Conservation (phyloP, 1,140 invertebrate species). For the Cryptotermes secundus region DNA sequence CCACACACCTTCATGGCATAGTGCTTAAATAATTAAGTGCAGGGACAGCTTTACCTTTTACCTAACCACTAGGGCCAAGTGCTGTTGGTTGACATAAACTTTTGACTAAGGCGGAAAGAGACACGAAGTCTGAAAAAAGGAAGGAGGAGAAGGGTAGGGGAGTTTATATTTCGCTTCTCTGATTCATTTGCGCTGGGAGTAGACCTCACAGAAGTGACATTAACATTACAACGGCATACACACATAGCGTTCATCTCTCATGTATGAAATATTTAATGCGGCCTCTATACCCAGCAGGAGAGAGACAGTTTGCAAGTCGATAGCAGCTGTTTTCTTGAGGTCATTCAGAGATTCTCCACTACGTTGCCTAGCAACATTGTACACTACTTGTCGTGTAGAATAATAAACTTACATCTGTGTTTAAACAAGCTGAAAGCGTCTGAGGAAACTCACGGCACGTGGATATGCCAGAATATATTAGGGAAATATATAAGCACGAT, state of each 20-base stretch:
- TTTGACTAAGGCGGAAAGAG: too few species aligned
- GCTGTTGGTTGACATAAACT: too few species aligned
- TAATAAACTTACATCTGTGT: neutral
- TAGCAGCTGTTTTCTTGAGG: neutral
- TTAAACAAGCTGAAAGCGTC: neutral
- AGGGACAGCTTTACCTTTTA: too few species aligned
- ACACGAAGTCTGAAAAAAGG: too few species aligned
- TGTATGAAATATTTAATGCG: neutral
- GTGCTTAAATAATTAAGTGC: too few species aligned
- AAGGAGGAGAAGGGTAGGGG: too few species aligned
- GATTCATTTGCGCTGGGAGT: neutral
- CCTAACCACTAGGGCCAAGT: too few species aligned
- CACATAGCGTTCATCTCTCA: neutral
- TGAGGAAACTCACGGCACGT: too few species aligned
- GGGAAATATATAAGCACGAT: too few species aligned
- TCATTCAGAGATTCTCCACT: neutral
- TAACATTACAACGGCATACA: neutral
- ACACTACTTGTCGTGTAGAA: neutral
- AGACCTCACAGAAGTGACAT: neutral
- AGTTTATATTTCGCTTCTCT: neutral
- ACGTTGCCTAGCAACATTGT: neutral
- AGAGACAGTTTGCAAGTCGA: neutral
- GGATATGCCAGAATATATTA: too few species aligned
- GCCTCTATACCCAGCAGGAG: neutral
- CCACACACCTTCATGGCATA: too few species aligned